Evolutionary conservation across 64 coral and sea anemone genomes (phyloP), one percentile per base, ranked within the genome.

Genomic region (Pocillopora damicornis): DNA sequence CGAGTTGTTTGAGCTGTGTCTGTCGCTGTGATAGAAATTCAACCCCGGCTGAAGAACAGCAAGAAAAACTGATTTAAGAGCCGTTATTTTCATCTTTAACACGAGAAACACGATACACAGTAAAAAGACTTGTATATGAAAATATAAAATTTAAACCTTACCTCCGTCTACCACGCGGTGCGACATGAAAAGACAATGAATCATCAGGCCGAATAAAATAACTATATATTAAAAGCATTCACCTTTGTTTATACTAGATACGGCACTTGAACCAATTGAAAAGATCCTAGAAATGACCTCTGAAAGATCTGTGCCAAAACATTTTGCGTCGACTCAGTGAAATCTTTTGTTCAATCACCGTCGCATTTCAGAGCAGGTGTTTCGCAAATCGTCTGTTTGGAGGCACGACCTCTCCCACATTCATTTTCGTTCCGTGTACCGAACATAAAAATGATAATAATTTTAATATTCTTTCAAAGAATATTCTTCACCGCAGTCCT

Each of bases 301-400:
- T 85, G 81, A 85, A 85, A 30, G 64, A 5, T 12, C 1, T 11
- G 72, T 72, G 42, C 64, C 65, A 85, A 85, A 83, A 85, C 65
- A 85, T 37, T 11, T 58, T 57, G 81, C 38, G 63, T 85, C 81
- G 81, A 85, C 81, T 71, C 81, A 85, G 64, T 85, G 23, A 4
- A 23, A 30, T 25, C 37, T 65, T 57, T 72, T 85, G 35, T 71
- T 85, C 17, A 58, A 71, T 73, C 51, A 18, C 20, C 80, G 81
- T 85, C 81, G 81, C 65, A 72, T 45, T 85, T 30, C 12, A 56
- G 37, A 85, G 65, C 81, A 85, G 64, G 20, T 85, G 81, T 22
- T 83, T 22, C 18, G 12, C 0, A 20, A 57, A 38, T 16, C n/a
- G 20, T 30, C 7, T 23, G 67, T 11, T n/a, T 20, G 67, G n/a